phyloP scores from a whole-genome alignment of 2,888 invertebrate genomes.

The Drosophila rubida region DNA sequence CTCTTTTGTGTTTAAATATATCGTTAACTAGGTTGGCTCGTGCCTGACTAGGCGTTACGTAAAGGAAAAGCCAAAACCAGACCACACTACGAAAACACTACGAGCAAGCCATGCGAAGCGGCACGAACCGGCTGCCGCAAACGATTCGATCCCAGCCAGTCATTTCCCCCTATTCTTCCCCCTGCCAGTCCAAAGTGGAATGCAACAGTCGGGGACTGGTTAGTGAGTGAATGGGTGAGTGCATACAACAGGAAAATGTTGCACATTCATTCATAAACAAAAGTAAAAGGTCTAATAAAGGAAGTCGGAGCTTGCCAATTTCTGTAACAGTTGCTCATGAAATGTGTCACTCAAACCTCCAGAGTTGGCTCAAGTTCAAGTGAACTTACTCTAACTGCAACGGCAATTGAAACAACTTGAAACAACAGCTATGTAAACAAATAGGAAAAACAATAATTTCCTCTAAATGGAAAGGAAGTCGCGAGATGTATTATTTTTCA shows the following conservation, averaged over 20 bases:
- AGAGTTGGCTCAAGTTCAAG: constrained; percentile 63
- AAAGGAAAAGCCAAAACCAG: constrained; percentile 64
- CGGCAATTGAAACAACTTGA: constrained; percentile 1
- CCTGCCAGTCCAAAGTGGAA: constrained; percentile 46
- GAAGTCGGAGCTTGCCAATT: constrained; percentile 45
- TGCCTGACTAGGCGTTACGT: constrained; percentile 64
- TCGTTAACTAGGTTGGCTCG: constrained; percentile 66
- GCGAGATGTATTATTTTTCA: neutral
- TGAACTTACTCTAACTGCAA: constrained; percentile 1
- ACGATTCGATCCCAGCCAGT: constrained; percentile 7
- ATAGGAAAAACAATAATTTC: constrained; percentile 1
- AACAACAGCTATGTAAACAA: constrained; percentile 5
- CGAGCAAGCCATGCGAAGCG: constrained; percentile 17
- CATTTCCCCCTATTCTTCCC: constrained; percentile 8
- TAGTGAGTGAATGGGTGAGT: constrained; percentile 32
- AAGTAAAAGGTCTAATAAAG: constrained; percentile 61
- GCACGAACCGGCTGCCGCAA: constrained; percentile 39
- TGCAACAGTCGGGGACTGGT: constrained; percentile 46
- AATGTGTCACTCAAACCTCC: constrained; percentile 42
- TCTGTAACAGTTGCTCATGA: constrained; percentile 16
- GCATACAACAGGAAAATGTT: constrained; percentile 48
- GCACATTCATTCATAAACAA: constrained; percentile 67
- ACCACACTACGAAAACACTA: constrained; percentile 10
- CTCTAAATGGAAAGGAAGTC: constrained; percentile 27
- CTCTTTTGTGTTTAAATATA: constrained; percentile 27